These are phyloP conservation scores for Neotoxoptera formosana DNA, from an alignment of 1,140 invertebrate genomes.

Conservation along the genomic window DNA sequence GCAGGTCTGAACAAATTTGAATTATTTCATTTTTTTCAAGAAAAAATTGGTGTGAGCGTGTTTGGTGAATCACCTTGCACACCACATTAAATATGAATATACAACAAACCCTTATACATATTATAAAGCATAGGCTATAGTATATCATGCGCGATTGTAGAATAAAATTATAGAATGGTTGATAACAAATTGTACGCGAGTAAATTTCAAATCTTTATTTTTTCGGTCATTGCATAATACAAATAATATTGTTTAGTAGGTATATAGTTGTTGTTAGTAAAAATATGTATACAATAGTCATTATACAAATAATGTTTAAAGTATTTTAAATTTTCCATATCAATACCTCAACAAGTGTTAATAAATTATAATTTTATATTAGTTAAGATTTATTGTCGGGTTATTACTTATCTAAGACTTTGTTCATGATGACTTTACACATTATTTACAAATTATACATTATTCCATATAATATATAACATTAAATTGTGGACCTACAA, in stretches of 20 bases:
- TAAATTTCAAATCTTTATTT: neutral
- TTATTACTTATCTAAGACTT: neutral
- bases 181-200: neutral
- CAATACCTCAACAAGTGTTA: too few relatives aligned
- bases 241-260: too few relatives aligned
- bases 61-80: too few relatives aligned
- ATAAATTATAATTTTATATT: too few relatives aligned
- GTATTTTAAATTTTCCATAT: neutral
- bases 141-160: neutral
- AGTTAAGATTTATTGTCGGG: too few relatives aligned
- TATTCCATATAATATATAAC: neutral
- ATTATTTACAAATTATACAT: neutral
- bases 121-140: too few relatives aligned
- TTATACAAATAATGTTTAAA: neutral
- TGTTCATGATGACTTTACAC: neutral
- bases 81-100: too few relatives aligned
- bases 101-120: too few relatives aligned
- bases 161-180: neutral
- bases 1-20: too few relatives aligned
- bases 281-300: neutral
- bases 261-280: neutral
- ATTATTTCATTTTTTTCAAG: too few relatives aligned
- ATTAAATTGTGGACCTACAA: neutral
- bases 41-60: too few relatives aligned
- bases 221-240: neutral